Percentiles rank a stretch among this genome's conserved stretches.
Conservation (phyloP, 1,140 invertebrate species). For the Lepidurus apus region DNA sequence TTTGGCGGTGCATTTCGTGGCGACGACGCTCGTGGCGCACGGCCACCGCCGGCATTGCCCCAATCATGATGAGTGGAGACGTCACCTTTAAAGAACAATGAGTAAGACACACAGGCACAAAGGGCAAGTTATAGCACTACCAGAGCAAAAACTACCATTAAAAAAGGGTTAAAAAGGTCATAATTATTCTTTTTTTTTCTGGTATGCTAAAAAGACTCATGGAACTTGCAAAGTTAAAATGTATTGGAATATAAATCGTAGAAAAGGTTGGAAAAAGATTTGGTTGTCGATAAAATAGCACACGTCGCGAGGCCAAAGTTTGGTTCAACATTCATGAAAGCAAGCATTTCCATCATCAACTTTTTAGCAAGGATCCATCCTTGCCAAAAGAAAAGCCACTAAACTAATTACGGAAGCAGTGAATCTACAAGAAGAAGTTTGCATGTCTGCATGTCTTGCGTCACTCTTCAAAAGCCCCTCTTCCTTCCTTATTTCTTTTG, state of each 20-base stretch:
- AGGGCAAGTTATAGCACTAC: neutral
- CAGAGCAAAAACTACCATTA: neutral
- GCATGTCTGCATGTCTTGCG: slow-evolving; percentile 40
- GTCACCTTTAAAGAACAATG: slow-evolving; percentile 22
- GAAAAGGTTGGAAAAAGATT: slow-evolving; percentile 19
- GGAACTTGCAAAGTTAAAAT: slow-evolving; percentile 8
- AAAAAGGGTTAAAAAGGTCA: neutral
- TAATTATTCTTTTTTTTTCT: neutral
- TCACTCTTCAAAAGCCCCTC: slow-evolving; percentile 45
- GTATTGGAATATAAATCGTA: slow-evolving; percentile 22
- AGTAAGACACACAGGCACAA: neutral
- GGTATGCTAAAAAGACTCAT: slow-evolving; percentile 3
- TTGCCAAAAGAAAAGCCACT: neutral
- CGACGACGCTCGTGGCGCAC: slow-evolving; percentile 65
- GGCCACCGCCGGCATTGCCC: slow-evolving; percentile 77
- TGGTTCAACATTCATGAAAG: slow-evolving; percentile 16
- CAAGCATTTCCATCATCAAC: neutral
- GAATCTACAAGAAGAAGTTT: neutral
- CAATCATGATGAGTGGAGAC: slow-evolving; percentile 60
- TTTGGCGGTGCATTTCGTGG: slow-evolving; percentile 48
- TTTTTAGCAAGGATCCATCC: neutral
- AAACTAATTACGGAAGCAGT: slow-evolving; percentile 14
- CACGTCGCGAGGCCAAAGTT: slow-evolving; percentile 12
- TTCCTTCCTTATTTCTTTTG: slow-evolving; percentile 17
- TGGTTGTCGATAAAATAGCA: slow-evolving; percentile 14